Evolutionary conservation across 2,113 vertebrate species (phyloP), one percentile per base, ranked within the genome.

Genomic region (Pluvianellus socialis): DNA sequence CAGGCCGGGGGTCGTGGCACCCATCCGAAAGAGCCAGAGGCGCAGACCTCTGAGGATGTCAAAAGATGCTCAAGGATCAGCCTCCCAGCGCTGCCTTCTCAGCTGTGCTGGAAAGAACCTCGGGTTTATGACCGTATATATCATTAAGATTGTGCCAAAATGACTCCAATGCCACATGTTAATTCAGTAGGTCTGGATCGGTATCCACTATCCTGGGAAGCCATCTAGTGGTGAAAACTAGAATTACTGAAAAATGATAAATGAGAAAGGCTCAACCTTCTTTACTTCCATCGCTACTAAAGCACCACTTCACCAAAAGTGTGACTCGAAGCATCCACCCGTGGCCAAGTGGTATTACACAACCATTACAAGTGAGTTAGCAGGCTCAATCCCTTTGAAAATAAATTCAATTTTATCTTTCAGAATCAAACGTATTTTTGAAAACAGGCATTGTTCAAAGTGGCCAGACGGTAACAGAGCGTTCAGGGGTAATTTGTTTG

Each of bases 171-270:
- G 16, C 49, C 50, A 4, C 28, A 2, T 1, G 12, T 24, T 56
- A 49, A 28, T 6, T 3, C 45, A 4, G 52, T 70, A 45, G 55
- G 6, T 7, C 70, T 65, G 58, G 53, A 10, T 9, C 74, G 67
- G 33, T 50, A 97, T 96, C 70, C 73, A 28, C 96, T 95, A 70
- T 97, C 96, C 97, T 98, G 45, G 98, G 96, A 88, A 96, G 98
- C 97, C 98, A 56, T 96, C 98, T 98, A 97, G 98, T 88, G 98
- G 97, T 42, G 10, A 13, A 19, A 12, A 10, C 32, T 5, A 53
- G 76, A 89, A 87, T 72, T 44, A 73, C 56, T 28, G 80, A 52
- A 62, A 75, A 76, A 35, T 17, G 7, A 22, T 15, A 7, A 19
- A 16, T 22, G 4, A 9, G 23, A 14, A 52, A 72, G 45, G 8